A percentile compares a stretch with the other conserved stretches of the same genome.
Evolutionary conservation across 1,140 invertebrate species (phyloP).

Genomic region (Heliconius himera): DNA sequence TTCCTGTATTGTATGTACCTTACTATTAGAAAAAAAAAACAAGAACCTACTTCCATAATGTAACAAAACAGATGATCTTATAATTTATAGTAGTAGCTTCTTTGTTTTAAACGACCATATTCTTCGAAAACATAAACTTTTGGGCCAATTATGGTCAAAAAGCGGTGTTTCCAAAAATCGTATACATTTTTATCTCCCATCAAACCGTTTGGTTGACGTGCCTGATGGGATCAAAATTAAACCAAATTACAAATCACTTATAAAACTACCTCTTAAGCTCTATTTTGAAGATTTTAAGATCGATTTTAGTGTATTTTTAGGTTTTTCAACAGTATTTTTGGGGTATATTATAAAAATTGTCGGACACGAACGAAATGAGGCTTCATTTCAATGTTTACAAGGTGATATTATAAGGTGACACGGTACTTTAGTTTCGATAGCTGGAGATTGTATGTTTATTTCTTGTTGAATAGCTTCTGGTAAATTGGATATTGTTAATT

Average conservation of each 20-base stretch:
- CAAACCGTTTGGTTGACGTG: slow-evolving; percentile 64
- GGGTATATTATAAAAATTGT: slow-evolving; percentile 50
- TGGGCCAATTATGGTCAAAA: slow-evolving; percentile 66
- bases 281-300: not conserved
- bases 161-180: slow-evolving; percentile 75
- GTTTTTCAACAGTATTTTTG: not conserved
- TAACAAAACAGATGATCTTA: not conserved
- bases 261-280: not conserved
- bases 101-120: slow-evolving; percentile 65
- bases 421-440: slow-evolving; percentile 61
- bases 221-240: slow-evolving; percentile 51
- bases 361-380: slow-evolving; percentile 65
- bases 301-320: not conserved
- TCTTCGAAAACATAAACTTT: slow-evolving; percentile 74
- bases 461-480: slow-evolving; percentile 13
- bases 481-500: not conserved
- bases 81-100: not conserved
- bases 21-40: too few relatives aligned
- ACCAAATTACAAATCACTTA: not conserved
- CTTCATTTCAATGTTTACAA: slow-evolving; percentile 63
- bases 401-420: slow-evolving; percentile 69
- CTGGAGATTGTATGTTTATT: not conserved
- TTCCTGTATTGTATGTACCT: too few relatives aligned
- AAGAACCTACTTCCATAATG: too few relatives aligned
- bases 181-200: slow-evolving; percentile 66